phyloP scores from a whole-genome alignment of 2,113 vertebrate species.

The Naja naja region DNA sequence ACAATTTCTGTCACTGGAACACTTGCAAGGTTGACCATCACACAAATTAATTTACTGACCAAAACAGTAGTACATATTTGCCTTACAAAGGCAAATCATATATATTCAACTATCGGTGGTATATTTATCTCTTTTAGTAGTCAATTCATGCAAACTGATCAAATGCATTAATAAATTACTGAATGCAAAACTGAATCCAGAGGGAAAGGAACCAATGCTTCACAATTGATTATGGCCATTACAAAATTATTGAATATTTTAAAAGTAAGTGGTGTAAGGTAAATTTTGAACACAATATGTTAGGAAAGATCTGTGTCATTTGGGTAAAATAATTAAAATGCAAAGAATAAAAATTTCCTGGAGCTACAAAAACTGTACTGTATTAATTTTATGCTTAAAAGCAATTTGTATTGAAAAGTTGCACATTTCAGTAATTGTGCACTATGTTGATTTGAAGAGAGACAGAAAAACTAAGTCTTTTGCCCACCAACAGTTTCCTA shows the following conservation, averaged over 20 bases:
- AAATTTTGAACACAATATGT: neutral
- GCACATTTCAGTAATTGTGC: neutral
- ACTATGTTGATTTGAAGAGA: neutral
- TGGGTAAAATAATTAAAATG: neutral
- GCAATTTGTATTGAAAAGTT: neutral
- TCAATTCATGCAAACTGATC: neutral
- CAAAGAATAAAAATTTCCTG: neutral
- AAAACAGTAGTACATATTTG: neutral
- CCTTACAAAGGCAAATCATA: neutral
- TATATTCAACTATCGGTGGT: neutral
- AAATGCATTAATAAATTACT: neutral
- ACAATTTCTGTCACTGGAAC: neutral
- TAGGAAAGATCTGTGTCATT: neutral
- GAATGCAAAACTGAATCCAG: neutral
- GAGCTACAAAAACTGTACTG: neutral
- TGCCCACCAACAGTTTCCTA: neutral
- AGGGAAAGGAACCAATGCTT: neutral
- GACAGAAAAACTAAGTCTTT: neutral
- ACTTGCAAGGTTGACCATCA: neutral
- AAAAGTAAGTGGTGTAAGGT: neutral
- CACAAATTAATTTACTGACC: neutral
- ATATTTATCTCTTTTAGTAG: neutral
- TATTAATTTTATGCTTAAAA: neutral
- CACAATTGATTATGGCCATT: neutral
- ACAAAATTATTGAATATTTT: neutral